Percentiles rank a stretch among this genome's conserved stretches.
phyloP scores from a whole-genome alignment of 2,888 invertebrate species.

The Plebejus anna region DNA sequence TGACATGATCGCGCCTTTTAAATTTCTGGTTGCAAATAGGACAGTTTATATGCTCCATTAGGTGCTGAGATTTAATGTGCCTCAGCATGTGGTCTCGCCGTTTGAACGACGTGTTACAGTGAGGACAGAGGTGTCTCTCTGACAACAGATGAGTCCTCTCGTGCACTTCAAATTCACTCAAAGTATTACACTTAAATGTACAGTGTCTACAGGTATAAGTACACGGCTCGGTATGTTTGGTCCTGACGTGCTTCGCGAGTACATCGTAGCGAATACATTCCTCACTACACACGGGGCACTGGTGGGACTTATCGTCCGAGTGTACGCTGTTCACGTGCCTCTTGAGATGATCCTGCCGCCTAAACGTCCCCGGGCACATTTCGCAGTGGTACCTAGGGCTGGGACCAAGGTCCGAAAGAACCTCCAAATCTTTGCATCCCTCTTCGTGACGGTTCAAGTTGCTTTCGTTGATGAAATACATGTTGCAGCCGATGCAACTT shows the following conservation, averaged over 20 bases:
- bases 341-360: slow-evolving; percentile 53
- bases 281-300: slow-evolving; percentile 51
- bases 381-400: slow-evolving; percentile 45
- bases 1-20: slow-evolving; percentile 57
- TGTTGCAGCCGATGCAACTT: slow-evolving; percentile 46
- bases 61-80: slow-evolving; percentile 54
- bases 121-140: slow-evolving; percentile 48
- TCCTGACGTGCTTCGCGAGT: slow-evolving; percentile 48
- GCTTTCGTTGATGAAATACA: slow-evolving; percentile 43
- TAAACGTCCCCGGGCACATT: slow-evolving; percentile 48
- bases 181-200: slow-evolving; percentile 41
- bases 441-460: slow-evolving; percentile 51
- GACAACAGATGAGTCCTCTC: slow-evolving; percentile 43
- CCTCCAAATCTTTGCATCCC: slow-evolving; percentile 41
- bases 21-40: slow-evolving; percentile 51
- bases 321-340: slow-evolving; percentile 53
- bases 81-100: slow-evolving; percentile 57
- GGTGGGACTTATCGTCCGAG: slow-evolving; percentile 39
- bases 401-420: neutral
- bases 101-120: slow-evolving; percentile 52
- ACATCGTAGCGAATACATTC: slow-evolving; percentile 48
- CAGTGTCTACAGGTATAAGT: slow-evolving; percentile 51
- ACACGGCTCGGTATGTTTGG: slow-evolving; percentile 43
- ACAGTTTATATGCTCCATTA: slow-evolving; percentile 48
- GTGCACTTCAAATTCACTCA: slow-evolving; percentile 46